These are phyloP conservation scores for Siderastrea siderea DNA, from an alignment of 92 coral and sea anemone genomes.

Conservation along the genomic window DNA sequence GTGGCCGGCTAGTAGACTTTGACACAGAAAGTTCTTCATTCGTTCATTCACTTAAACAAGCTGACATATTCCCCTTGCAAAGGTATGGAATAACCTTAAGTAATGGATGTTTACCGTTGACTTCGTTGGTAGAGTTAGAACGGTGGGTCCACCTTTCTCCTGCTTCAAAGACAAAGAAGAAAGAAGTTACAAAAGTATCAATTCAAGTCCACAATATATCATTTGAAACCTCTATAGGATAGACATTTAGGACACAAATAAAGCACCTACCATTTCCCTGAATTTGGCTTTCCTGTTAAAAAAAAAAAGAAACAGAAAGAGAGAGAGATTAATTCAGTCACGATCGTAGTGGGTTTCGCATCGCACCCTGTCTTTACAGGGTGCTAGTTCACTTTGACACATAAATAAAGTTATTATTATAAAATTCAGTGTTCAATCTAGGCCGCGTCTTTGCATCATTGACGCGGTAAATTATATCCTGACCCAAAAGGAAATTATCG, in stretches of 20 bases:
- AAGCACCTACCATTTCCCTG: constrained; percentile 88
- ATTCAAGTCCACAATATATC: not conserved
- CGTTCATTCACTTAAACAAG: no score
- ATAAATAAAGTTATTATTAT: no score
- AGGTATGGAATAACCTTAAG: no score
- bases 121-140: constrained; percentile 94
- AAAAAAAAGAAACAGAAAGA: not conserved
- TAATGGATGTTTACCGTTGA: constrained; percentile 81
- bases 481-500: no score
- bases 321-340: not conserved
- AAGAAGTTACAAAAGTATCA: not conserved
- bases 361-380: no score
- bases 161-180: constrained; percentile 60
- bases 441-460: no score
- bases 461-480: no score
- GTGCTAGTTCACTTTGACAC: no score
- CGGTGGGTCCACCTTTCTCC: constrained; percentile 96
- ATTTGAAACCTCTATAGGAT: not conserved
- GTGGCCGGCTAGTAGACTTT: no score
- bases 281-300: constrained; percentile 84
- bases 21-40: no score
- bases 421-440: no score
- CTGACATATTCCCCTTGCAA: no score
- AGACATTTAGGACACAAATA: not conserved
- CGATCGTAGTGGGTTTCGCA: not conserved